Percentiles rank a stretch among this genome's conserved stretches.
Conservation (phyloP, 2,797 vertebrate genomes). For the Argya squamiceps region DNA sequence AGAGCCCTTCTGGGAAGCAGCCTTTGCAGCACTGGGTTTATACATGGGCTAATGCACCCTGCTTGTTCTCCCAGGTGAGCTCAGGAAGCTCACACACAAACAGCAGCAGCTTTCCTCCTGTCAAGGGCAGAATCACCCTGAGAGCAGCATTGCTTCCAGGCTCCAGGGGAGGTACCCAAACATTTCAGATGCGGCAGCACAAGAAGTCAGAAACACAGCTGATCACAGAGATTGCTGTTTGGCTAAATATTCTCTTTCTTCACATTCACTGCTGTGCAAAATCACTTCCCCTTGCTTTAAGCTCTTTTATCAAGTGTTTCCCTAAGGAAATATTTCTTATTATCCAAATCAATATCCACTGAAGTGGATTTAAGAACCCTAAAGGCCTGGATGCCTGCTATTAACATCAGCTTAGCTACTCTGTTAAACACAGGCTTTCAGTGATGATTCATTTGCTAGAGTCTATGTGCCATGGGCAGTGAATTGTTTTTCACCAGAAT, state of each 20-base stretch:
- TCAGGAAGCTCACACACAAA: background rate
- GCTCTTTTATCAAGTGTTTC: background rate
- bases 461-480: background rate
- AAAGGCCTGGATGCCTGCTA: background rate
- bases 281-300: background rate
- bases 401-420: background rate
- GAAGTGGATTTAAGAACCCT: conserved; percentile 34
- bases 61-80: background rate
- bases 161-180: background rate
- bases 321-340: conserved; percentile 6
- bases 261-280: background rate
- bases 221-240: background rate
- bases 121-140: background rate
- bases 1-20: background rate
- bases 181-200: background rate
- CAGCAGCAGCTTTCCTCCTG: background rate
- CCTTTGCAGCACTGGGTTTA: background rate
- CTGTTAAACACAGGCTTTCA: background rate
- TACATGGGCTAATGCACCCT: rapidly evolving
- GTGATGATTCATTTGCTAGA: background rate
- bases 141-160: background rate
- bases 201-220: background rate
- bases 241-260: conserved; percentile 9
- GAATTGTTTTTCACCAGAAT: background rate
- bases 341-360: conserved; percentile 36